A percentile compares a stretch with the other conserved stretches of the same genome.
Conservation (phyloP, 2,888 invertebrate species). For the Tyria jacobaeae region DNA sequence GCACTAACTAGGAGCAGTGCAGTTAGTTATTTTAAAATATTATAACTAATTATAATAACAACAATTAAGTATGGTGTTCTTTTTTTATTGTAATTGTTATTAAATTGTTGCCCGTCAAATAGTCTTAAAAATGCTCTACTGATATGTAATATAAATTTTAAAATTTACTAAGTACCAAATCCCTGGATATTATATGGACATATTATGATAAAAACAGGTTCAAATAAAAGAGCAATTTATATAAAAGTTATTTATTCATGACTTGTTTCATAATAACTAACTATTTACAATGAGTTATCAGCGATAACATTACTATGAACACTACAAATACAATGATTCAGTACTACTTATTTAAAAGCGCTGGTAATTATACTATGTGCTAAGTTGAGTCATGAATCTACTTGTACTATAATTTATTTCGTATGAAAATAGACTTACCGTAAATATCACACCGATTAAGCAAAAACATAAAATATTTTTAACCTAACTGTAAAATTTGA, state of each 20-base stretch:
- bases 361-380: slow-evolving; percentile 36
- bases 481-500: slow-evolving; percentile 33
- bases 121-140: too few species aligned
- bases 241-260: slow-evolving; percentile 40
- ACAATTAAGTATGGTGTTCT: too few species aligned
- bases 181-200: neutral
- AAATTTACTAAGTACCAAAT: neutral
- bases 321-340: slow-evolving; percentile 29
- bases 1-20: too few species aligned
- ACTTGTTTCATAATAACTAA: slow-evolving; percentile 33
- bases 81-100: too few species aligned
- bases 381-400: slow-evolving; percentile 43
- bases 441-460: slow-evolving; percentile 77
- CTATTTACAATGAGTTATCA: slow-evolving; percentile 43
- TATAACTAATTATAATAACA: too few species aligned
- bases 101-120: too few species aligned
- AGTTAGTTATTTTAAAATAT: too few species aligned
- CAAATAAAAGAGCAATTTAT: slow-evolving; percentile 30
- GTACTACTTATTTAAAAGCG: slow-evolving; percentile 39
- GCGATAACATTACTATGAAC: slow-evolving; percentile 29
- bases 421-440: slow-evolving; percentile 54
- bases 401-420: slow-evolving; percentile 43
- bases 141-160: too few species aligned
- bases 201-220: neutral
- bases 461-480: slow-evolving; percentile 45